phyloP scores from a whole-genome alignment of 1,140 invertebrate genomes.

The Teleopsis dalmanni region DNA sequence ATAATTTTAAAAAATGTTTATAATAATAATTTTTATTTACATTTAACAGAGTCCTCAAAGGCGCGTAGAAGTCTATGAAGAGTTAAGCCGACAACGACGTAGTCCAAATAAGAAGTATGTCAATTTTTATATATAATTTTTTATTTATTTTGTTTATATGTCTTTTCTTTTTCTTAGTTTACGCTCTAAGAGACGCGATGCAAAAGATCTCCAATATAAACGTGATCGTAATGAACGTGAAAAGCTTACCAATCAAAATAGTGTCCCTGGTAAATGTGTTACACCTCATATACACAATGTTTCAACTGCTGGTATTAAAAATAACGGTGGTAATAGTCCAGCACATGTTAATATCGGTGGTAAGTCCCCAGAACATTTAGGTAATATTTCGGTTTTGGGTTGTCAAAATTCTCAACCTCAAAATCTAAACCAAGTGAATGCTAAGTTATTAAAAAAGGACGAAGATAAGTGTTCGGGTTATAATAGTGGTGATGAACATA shows the following conservation, averaged over 20 bases:
- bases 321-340: conserved; percentile 15
- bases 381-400: conserved; percentile 4
- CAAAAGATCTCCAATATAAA: conserved; percentile 32
- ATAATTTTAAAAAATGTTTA: no score
- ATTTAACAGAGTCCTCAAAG: conserved; percentile 35
- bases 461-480: conserved; percentile 51
- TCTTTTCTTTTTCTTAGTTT: conserved; percentile 15
- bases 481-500: conserved; percentile 73
- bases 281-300: conserved; percentile 18
- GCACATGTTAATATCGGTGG: conserved; percentile 15
- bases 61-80: conserved; percentile 37
- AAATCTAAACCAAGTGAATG: conserved; percentile 8
- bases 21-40: not conserved
- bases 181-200: conserved; percentile 35
- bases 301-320: not conserved
- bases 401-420: conserved; percentile 15
- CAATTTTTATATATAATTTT: not conserved
- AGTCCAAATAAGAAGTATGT: conserved; percentile 38
- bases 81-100: conserved; percentile 35
- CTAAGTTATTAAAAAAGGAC: conserved; percentile 31
- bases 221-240: conserved; percentile 27
- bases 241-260: conserved; percentile 10
- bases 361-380: conserved; percentile 28
- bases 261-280: conserved; percentile 21
- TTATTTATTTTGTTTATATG: not conserved